These are phyloP conservation scores for Alethe castanea DNA, from an alignment of 2,113 vertebrate species.

Conservation along the genomic window DNA sequence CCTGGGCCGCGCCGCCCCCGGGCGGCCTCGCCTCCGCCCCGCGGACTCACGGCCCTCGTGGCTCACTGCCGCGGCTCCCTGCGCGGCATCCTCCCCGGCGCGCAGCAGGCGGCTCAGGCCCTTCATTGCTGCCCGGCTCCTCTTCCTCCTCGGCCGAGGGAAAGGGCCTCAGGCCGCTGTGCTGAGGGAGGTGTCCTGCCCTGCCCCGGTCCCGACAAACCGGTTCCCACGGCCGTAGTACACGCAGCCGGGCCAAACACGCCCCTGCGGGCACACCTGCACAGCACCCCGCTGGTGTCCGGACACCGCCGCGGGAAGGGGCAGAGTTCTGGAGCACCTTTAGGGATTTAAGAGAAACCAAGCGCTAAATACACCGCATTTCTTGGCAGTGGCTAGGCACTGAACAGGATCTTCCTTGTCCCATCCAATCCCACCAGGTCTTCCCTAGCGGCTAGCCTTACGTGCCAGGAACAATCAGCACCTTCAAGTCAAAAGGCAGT, in stretches of 20 bases:
- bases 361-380: not conserved
- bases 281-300: accelerated
- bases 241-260: not conserved
- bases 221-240: not conserved
- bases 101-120: not conserved
- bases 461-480: accelerated
- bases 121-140: not conserved
- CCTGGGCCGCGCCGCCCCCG: not conserved
- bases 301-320: accelerated
- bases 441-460: not conserved
- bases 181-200: not conserved
- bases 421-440: accelerated
- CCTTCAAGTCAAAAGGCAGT: too few relatives aligned
- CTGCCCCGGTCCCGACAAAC: not conserved
- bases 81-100: not conserved
- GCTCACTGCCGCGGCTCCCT: not conserved
- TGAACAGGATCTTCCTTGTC: too few relatives aligned
- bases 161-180: not conserved
- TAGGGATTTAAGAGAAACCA: not conserved
- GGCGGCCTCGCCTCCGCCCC: not conserved
- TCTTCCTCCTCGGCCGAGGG: not conserved
- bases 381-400: not conserved
- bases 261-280: not conserved
- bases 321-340: accelerated
- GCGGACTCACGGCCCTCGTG: not conserved